Evolutionary conservation across 2,113 vertebrate species (phyloP), one percentile per base, ranked within the genome.

Genomic region (Maylandia zebra): DNA sequence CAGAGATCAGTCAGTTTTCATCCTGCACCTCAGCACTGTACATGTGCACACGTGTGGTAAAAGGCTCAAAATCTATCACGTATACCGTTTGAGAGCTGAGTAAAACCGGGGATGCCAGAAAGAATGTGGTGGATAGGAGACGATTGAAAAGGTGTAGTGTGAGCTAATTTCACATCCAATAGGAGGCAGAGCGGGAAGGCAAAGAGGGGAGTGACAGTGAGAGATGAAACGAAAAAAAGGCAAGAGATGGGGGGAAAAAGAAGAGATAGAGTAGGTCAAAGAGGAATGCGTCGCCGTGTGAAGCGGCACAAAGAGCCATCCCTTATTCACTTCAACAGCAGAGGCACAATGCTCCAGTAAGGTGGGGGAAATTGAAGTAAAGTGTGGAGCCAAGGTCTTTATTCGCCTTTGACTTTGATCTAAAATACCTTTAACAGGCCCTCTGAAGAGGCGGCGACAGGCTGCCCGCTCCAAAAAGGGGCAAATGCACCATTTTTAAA

Each of bases 361-460:
- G 89, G 84, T 52, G 90, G 88, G 91, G 90, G 88, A 85, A 90
- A 94, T 90, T 92, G 90, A 89, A 88, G 90, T 86, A 92, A 94
- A 94, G 92, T 93, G 89, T 79, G 90, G 55, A 88, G 92, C 86
- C 66, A 36, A 84, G 84, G 90, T 93, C 90, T 94, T 93, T 94
- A 94, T 91, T 90, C 83, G 55, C 85, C 87, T 87, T 83, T 88
- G 83, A 92, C 93, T 96, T 93, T 95, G 93, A 95, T 94, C 93
- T 93, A 84, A 95, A 95, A 94, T 76, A 93, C 86, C 87, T 92
- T 89, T 86, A 94, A 92, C 86, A 89, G 93, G 64, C 79, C 79
- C 84, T 83, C 64, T 85, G 89, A 93, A 91, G 88, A 83, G 74
- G 86, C 48, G 11, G 82, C 85, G 57, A 88, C 50, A 57, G 56